A percentile compares a stretch with the other conserved stretches of the same genome.
Evolutionary conservation across 1,140 invertebrate genomes (phyloP).

Genomic region (Nephotettix cincticeps): DNA sequence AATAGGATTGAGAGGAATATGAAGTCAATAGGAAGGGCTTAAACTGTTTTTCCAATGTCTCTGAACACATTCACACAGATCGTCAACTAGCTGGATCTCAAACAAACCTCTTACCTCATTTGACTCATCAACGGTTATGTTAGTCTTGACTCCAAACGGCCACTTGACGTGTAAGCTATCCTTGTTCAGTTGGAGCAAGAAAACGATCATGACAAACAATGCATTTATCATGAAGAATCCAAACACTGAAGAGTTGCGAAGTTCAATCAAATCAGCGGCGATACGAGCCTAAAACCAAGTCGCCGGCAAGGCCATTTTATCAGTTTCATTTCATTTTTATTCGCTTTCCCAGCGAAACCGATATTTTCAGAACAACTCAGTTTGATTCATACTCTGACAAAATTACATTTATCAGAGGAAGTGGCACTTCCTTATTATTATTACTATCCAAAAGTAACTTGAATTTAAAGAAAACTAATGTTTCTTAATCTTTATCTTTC

Average conservation of each 20-base stretch:
- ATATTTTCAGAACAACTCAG: too few species aligned
- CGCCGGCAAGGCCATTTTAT: not conserved
- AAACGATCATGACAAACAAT: slow-evolving; percentile 96
- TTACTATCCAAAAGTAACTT: too few species aligned
- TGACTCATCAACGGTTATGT: slow-evolving; percentile 86
- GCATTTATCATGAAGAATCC: slow-evolving; percentile 98
- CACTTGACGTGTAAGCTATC: slow-evolving; percentile 90
- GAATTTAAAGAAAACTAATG: too few species aligned
- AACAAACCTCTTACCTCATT: slow-evolving; percentile 72
- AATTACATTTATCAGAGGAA: too few species aligned
- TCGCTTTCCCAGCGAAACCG: too few species aligned
- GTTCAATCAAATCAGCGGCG: slow-evolving; percentile 84
- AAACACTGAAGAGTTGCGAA: slow-evolving; percentile 92
- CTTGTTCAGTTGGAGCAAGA: slow-evolving; percentile 96
- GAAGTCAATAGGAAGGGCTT: too few species aligned
- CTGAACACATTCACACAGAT: not conserved
- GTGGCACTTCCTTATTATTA: too few species aligned
- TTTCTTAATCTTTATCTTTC: too few species aligned
- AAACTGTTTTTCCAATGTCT: too few species aligned
- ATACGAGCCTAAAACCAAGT: slow-evolving; percentile 73
- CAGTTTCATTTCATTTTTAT: not conserved
- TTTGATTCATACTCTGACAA: too few species aligned
- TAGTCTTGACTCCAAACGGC: slow-evolving; percentile 91
- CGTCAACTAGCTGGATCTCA: not conserved
- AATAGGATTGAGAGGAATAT: too few species aligned